Evolutionary conservation across 30 jellyfish, hydroid and myxozoan species (phyloP).

Genomic region (Calvadosia cruxmelitensis): DNA sequence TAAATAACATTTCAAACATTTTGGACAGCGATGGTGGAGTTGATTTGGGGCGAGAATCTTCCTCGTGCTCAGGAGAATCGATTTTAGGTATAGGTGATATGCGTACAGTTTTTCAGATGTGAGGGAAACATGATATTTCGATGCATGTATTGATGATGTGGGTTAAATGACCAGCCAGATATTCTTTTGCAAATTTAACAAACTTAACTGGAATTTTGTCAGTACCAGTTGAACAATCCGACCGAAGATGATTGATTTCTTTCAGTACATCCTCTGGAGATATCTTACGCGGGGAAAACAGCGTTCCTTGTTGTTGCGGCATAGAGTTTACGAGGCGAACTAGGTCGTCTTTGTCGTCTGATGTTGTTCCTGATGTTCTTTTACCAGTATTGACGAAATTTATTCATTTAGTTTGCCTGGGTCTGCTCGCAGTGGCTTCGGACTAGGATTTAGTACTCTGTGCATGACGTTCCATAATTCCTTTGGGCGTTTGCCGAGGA

Average conservation of each 20-base stretch:
- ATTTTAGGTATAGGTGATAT: neutral
- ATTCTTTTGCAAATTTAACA: conserved; percentile 10
- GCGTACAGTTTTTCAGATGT: conserved; percentile 1
- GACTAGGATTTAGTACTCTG: conserved; percentile 49
- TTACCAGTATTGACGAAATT: conserved; percentile 37
- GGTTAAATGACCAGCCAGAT: conserved; percentile 5
- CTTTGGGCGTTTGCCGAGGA: conserved; percentile 13
- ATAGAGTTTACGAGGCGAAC: neutral
- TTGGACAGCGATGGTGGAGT: neutral
- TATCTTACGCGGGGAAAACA: neutral
- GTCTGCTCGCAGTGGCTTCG: conserved; percentile 37
- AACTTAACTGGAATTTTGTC: conserved; percentile 30
- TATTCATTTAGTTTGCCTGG: conserved; percentile 28
- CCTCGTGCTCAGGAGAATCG: neutral
- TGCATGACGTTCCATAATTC: conserved; percentile 46
- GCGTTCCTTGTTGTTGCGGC: neutral
- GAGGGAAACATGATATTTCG: conserved; percentile 10
- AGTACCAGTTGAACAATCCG: conserved; percentile 38
- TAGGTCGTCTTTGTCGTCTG: neutral
- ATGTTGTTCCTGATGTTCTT: too few relatives aligned
- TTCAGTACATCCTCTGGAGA: neutral
- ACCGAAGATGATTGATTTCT: conserved; percentile 31
- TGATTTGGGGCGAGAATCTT: neutral
- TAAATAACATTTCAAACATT: neutral
- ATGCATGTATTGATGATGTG: conserved; percentile 23